Base-by-base conservation (phyloP, 2,888 invertebrate genomes). In the Neoitamus cyanurus region DNA sequence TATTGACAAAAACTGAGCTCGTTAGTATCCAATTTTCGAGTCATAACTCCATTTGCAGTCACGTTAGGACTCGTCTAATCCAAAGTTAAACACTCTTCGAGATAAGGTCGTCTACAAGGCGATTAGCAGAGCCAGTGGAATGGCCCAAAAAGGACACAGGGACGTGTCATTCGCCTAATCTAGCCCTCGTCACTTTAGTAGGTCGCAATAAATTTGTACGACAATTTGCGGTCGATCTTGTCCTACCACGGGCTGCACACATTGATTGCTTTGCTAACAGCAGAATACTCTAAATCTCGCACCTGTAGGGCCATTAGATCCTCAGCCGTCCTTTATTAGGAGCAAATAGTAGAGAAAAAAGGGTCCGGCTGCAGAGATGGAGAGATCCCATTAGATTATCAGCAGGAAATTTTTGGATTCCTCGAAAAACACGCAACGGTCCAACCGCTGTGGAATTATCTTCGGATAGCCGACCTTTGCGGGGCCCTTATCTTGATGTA, bases 331-430 rank as follows among this genome's bases (percentile, higher is more conserved):
- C 37, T 11, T 36, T 28, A 82, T 82, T 82, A 82, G 69, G 69
- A 82, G 82, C 82, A 82, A 82, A 82, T 69, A 82, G 34, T 31
- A 36, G 28, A 69, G 36, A 69, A 69, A 82, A 82, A 69, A 82
- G n/a, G 48, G 82, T 42, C 37, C 82, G 82, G 25, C 82, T 68
- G 36, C 31, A 36, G 31, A 34, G 36, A 82, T 82, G 11, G 69
- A 69, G 9, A 15, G 36, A 82, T 69, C 69, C 82, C 82, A 82
- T 82, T 82, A 69, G 82, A 82, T 82, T 82, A 82, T 82, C 82
- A 82, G 82, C 82, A 69, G 82, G 82, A 82, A 82, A 82, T 82
- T 37, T 48, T 82, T 36, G 82, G 25, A 69, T 82, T 82, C 82
- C 13, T 36, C 68, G 69, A 69, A 69, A 82, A 82, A 82, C 82